phyloP scores from a whole-genome alignment of 2,113 vertebrate genomes.

The Strix uralensis region DNA sequence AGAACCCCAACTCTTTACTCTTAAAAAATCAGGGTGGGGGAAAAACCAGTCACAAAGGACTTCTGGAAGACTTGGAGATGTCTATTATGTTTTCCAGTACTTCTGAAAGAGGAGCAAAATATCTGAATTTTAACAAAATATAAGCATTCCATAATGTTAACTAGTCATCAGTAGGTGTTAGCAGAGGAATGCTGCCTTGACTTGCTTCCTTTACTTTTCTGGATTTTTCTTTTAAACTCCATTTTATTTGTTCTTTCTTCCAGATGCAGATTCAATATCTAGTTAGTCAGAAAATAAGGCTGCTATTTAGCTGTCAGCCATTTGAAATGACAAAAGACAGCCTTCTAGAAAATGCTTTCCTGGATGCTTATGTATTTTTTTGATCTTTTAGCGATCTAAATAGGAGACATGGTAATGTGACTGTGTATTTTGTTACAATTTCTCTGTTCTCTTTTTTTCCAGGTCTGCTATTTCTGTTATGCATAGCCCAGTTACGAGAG shows the following conservation, averaged over 20 bases:
- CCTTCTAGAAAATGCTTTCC: not conserved
- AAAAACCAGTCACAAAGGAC: not conserved
- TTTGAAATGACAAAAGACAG: not conserved
- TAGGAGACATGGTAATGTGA: not conserved
- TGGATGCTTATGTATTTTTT: not conserved
- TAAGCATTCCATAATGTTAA: not conserved
- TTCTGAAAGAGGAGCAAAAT: not conserved
- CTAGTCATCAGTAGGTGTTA: not conserved
- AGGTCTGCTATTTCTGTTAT: slow-evolving; percentile 54
- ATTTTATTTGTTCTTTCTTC: not conserved
- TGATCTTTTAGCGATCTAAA: not conserved
- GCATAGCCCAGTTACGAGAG: not conserved
- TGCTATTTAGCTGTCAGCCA: not conserved
- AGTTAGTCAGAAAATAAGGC: not conserved
- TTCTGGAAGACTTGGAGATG: not conserved
- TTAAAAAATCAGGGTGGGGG: fast-evolving
- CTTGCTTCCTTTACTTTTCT: not conserved
- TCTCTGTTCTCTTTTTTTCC: slow-evolving; percentile 48
- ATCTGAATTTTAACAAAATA: not conserved
- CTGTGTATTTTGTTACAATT: slow-evolving; percentile 7
- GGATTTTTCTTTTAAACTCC: not conserved
- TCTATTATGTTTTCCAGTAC: not conserved
- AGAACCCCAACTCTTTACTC: not conserved
- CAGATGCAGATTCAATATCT: not conserved
- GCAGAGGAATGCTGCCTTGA: not conserved